Evolutionary conservation across 2,888 invertebrate genomes (phyloP), one percentile per base, ranked within the genome.

Genomic region (Parnassius orleans): DNA sequence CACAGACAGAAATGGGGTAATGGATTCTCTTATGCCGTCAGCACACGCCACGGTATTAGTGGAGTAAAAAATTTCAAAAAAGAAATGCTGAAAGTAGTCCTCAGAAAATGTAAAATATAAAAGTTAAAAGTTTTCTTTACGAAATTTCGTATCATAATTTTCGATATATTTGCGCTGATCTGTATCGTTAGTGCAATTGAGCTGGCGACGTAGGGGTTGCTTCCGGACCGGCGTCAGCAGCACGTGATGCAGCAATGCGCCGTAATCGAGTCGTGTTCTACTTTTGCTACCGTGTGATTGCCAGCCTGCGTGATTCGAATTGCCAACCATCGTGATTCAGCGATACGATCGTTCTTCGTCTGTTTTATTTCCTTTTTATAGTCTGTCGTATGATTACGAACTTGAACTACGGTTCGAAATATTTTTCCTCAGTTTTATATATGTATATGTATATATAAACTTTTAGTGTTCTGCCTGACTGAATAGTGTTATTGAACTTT

Each of bases 241-340:
- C 74, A 75, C 73, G 58, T 64, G 63, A 72, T 72, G 70, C 67
- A 66, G 66, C 67, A 65, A 46, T 60, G 67, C 70, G 69, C 64
- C 80, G 77, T 76, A 77, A 82, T 81, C 80, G 74, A 78, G 82
- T 81, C 82, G 81, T 81, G 59, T 63, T 55, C 78, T 79, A 84
- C 88, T 84, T 89, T 87, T 88, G 89, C 82, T 87, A 86, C 90
- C 85, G 82, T 89, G 86, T 88, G 89, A 90, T 90, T 90, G 89
- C 86, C 82, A 79, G 76, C 75, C 85, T 84, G 83, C 90, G 90
- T 90, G 90, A 88, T 84, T 82, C 73, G 90, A 89, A 84, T 90
- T 72, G 71, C 83, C 80, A 89, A 88, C 83, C 79, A 80, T 78
- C 77, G 79, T 80, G 79, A 77, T 76, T 73, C 78, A 81, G 72